phyloP scores from a whole-genome alignment of 2,797 vertebrate species.

The Esox masquinongy region DNA sequence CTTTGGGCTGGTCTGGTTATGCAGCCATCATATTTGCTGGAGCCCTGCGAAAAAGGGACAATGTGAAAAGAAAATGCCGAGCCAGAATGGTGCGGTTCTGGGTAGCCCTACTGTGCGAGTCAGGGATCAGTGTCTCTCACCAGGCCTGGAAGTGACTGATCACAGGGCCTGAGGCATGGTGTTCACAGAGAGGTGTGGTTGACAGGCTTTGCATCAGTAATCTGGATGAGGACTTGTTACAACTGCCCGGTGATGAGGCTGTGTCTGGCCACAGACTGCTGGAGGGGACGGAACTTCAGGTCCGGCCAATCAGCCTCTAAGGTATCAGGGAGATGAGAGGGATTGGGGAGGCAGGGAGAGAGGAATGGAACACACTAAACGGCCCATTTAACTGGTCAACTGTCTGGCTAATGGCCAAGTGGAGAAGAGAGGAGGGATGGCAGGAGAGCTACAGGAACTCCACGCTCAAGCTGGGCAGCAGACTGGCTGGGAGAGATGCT shows the following conservation, averaged over 20 bases:
- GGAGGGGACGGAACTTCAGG: conserved; percentile 39
- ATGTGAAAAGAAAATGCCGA: not conserved
- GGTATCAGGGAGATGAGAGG: conserved; percentile 56
- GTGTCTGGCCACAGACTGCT: conserved; percentile 48
- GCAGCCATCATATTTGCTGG: not conserved
- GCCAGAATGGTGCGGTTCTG: not conserved
- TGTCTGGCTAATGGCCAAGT: conserved; percentile 65
- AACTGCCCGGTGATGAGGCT: conserved; percentile 49
- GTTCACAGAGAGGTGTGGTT: conserved; percentile 52
- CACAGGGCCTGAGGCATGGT: conserved; percentile 35
- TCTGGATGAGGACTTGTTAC: conserved; percentile 61
- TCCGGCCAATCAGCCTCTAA: conserved; percentile 57
- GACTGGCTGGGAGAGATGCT: not conserved
- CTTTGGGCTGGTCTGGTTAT: not conserved
- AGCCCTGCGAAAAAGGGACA: not conserved
- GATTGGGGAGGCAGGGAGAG: conserved; percentile 54
- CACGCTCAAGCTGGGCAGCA: conserved; percentile 29
- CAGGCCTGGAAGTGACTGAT: conserved; percentile 51
- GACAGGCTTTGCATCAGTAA: conserved; percentile 60
- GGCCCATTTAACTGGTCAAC: conserved; percentile 72
- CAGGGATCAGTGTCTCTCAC: not conserved
- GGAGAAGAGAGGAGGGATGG: conserved; percentile 50
- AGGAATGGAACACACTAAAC: conserved; percentile 67
- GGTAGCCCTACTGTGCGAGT: not conserved
- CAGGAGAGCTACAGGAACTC: conserved; percentile 37